These are phyloP conservation scores for Ganaspis sp. DNA, from an alignment of 1,140 invertebrate species.

Conservation along the genomic window DNA sequence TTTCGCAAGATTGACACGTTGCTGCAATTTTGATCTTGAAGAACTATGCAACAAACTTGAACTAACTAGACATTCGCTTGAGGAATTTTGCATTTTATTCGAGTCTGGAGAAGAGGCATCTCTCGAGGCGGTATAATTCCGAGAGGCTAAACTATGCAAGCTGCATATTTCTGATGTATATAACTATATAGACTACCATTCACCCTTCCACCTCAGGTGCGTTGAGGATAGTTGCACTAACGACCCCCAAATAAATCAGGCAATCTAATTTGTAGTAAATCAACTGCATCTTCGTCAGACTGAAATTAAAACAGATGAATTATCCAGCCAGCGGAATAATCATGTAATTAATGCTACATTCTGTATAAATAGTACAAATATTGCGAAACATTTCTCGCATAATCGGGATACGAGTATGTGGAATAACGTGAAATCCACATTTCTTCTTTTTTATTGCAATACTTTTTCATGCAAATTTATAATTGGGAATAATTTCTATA, in stretches of 20 bases:
- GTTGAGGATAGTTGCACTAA: slow-evolving; percentile 29
- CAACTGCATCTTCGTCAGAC: slow-evolving; percentile 31
- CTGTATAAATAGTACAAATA: too few species aligned
- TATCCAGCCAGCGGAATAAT: neutral
- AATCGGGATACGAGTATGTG: too few species aligned
- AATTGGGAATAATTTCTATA: too few species aligned
- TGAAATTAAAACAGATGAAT: slow-evolving; percentile 36
- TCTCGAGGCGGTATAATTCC: neutral
- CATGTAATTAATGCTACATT: too few species aligned
- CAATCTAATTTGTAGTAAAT: slow-evolving; percentile 58
- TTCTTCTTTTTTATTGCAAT: too few species aligned
- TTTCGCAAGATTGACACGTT: neutral
- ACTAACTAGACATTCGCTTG: neutral
- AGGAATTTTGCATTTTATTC: neutral
- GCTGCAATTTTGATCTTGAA: neutral
- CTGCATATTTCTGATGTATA: slow-evolving; percentile 20
- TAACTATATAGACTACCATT: neutral
- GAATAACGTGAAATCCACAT: too few species aligned
- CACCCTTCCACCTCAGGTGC: neutral
- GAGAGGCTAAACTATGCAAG: slow-evolving; percentile 4
- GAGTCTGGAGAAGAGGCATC: neutral
- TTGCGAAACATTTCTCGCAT: too few species aligned
- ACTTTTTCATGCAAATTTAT: too few species aligned
- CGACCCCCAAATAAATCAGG: slow-evolving; percentile 50
- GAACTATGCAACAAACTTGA: neutral